These are phyloP conservation scores for Ochotona princeps DNA, from an alignment of 2,113 vertebrate genomes.

Conservation along the genomic window DNA sequence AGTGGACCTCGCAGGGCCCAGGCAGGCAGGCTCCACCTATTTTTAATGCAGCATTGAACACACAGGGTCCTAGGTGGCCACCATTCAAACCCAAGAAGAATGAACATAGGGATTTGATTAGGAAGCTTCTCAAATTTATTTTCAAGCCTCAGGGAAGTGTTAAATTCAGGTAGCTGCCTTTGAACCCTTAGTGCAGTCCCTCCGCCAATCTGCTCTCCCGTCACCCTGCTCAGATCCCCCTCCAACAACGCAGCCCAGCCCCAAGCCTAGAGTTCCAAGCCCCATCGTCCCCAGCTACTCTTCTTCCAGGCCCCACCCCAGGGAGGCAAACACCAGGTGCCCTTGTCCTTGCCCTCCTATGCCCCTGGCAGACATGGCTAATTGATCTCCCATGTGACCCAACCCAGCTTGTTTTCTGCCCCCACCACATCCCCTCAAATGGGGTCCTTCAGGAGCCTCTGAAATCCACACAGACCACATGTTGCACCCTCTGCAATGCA, in stretches of 20 bases:
- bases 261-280: neutral
- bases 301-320: neutral
- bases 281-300: neutral
- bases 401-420: neutral
- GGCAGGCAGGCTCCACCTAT: neutral
- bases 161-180: neutral
- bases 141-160: neutral
- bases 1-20: neutral
- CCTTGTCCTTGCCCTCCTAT: neutral
- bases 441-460: neutral
- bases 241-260: neutral
- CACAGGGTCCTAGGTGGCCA: neutral
- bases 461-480: neutral
- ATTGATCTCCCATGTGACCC: neutral
- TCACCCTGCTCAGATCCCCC: neutral
- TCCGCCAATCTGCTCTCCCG: neutral
- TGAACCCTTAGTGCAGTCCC: neutral
- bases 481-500: neutral
- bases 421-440: neutral
- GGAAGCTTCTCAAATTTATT: neutral
- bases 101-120: neutral
- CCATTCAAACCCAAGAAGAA: neutral
- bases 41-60: neutral
- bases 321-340: neutral
- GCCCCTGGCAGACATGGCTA: neutral